Conservation (phyloP, 2,113 vertebrate genomes). For the Nipponia nippon region DNA sequence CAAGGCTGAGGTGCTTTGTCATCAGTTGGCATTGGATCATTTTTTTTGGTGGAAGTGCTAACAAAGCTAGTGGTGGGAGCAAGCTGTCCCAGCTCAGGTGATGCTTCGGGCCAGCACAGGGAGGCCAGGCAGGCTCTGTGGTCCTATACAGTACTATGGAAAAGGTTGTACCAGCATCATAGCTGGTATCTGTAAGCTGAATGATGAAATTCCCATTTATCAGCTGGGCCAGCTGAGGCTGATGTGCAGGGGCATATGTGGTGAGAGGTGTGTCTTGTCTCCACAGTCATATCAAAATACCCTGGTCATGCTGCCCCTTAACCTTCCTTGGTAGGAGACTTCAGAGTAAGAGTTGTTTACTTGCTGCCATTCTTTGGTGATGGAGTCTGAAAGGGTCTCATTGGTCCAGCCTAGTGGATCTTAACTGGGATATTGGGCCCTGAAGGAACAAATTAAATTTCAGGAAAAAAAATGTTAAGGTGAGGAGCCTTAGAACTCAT, state of each 20-base stretch:
- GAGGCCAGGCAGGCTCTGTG: not conserved
- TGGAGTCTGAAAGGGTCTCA: not conserved
- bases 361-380: not conserved
- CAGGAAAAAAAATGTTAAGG: not conserved
- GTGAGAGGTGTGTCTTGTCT: not conserved
- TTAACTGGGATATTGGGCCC: not conserved
- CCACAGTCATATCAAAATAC: not conserved
- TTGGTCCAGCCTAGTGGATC: not conserved
- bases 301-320: not conserved
- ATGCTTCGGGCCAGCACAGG: not conserved
- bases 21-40: not conserved
- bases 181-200: not conserved
- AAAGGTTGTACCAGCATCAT: not conserved
- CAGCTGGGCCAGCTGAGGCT: not conserved
- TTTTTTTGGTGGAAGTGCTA: not conserved
- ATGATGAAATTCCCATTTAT: not conserved
- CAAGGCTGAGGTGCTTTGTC: conserved; percentile 3
- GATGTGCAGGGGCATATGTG: not conserved
- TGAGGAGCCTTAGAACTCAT: not conserved
- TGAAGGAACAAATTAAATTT: not conserved
- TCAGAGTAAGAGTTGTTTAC: not conserved
- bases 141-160: not conserved
- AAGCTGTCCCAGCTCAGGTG: not conserved
- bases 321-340: not conserved
- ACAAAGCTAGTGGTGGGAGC: not conserved